These are phyloP conservation scores for Ecliptopera silaceata DNA, from an alignment of 2,888 invertebrate genomes.

Conservation along the genomic window DNA sequence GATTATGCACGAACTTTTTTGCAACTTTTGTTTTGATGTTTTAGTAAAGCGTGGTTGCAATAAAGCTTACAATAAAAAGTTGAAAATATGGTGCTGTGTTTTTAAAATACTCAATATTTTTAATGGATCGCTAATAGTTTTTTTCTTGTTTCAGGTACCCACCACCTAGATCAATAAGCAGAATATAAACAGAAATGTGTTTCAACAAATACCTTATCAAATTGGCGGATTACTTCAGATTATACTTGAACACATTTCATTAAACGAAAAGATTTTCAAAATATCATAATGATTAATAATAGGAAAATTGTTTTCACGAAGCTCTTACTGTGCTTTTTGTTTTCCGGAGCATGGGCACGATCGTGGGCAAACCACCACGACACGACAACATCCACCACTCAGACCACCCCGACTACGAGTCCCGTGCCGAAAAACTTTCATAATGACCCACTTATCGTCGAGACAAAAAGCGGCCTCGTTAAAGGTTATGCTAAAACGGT, in stretches of 20 bases:
- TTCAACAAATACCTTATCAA: slow-evolving; percentile 72
- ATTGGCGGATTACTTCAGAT: slow-evolving; percentile 73
- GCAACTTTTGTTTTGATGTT: slow-evolving; percentile 31
- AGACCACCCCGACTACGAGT: slow-evolving; percentile 76
- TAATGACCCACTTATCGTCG: slow-evolving; percentile 90
- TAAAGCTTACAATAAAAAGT: too few species aligned
- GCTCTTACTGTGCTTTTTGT: slow-evolving; percentile 64
- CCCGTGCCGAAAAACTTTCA: slow-evolving; percentile 76
- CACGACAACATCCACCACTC: slow-evolving; percentile 77
- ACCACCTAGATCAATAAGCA: slow-evolving; percentile 38
- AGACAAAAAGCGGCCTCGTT: slow-evolving; percentile 91
- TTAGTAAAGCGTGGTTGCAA: too few species aligned
- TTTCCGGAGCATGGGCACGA: slow-evolving; percentile 62
- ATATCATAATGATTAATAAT: slow-evolving; percentile 63
- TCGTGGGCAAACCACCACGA: slow-evolving; percentile 82
- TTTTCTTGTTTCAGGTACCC: slow-evolving; percentile 60
- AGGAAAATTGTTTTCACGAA: slow-evolving; percentile 74
- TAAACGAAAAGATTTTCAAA: slow-evolving; percentile 43
- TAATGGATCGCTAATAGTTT: not conserved
- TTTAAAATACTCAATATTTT: not conserved
- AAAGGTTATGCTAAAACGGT: slow-evolving; percentile 91
- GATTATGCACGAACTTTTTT: not conserved
- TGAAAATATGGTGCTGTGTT: too few species aligned
- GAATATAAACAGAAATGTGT: slow-evolving; percentile 68
- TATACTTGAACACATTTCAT: slow-evolving; percentile 56